Conservation (phyloP, 2,113 vertebrate genomes). For the Pseudonaja textilis region DNA sequence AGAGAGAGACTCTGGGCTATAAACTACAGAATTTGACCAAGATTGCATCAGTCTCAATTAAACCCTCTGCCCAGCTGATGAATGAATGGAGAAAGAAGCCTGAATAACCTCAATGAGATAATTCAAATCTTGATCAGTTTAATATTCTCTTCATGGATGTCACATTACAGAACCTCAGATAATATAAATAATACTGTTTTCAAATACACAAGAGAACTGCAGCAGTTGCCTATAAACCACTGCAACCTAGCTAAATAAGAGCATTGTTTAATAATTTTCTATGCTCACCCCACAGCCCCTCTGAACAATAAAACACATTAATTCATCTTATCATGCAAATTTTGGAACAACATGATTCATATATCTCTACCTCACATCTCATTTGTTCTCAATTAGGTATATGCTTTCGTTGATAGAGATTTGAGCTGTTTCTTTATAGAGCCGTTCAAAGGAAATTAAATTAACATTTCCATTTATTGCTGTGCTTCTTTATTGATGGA, state of each 20-base stretch:
- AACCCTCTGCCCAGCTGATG: not conserved
- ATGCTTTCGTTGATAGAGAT: not conserved
- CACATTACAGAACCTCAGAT: not conserved
- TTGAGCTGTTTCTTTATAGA: not conserved
- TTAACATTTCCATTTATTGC: not conserved
- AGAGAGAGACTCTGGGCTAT: not conserved
- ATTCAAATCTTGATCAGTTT: not conserved
- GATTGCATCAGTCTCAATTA: not conserved
- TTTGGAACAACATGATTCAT: slow-evolving; percentile 7
- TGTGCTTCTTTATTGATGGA: not conserved
- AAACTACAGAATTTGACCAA: not conserved
- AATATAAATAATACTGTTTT: not conserved
- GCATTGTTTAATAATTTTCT: not conserved
- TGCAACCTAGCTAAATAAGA: not conserved
- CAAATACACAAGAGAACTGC: not conserved
- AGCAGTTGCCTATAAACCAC: not conserved
- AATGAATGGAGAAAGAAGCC: not conserved
- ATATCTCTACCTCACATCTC: not conserved
- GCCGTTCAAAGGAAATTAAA: not conserved
- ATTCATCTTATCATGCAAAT: not conserved
- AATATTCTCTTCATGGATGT: not conserved
- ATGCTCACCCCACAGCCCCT: not conserved
- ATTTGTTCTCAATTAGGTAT: not conserved
- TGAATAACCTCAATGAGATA: not conserved
- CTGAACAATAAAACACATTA: not conserved